Base-by-base conservation (phyloP, 1,140 invertebrate species). In the Aphaenogaster ashmeadi region DNA sequence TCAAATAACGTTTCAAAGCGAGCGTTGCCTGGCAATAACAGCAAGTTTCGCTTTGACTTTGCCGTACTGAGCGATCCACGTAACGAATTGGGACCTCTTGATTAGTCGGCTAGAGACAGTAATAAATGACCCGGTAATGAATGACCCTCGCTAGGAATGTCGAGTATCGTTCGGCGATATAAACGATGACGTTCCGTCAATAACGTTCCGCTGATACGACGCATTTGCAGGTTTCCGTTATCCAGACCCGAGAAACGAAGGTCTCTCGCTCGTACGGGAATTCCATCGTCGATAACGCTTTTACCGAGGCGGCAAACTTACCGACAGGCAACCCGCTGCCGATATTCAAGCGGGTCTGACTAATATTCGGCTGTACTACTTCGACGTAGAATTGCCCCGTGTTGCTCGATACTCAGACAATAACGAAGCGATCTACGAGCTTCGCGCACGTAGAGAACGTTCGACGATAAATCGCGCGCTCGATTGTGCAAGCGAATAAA, bases 151-250 rank as follows among this genome's bases (percentile, higher is more conserved):
- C 0, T 21, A n/a, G 27, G 27, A 72, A 60, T 36, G 33, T 84
- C 41, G 54, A 84, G 54, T 84, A 84, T 62, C 80, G n/a, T n/a
- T 60, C 1, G 33, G 44, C 54, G 69, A 84, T 75, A 69, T 69
- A 69, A 47, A 75, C 54, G 52, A 62, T 36, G 18, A 50, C n/a
- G 58, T 5, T 36, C 21, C 27, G 41, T 44, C 54, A 83, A 50
- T 84, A 54, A 54, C n/a, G 18, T 74, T 47, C 41, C 33, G 58
- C n/a, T 47, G 67, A 44, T 74, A 60, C 52, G 8, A 74, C 18
- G 47, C 52, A 18, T 47, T 47, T 47, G 11, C 27, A 44, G 13
- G 7, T 60, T 47, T 44, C 67, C 56, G 27, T 72, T 47, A 58
- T 74, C 38, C 27, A 13, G 7, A 15, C 47, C 9, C 21, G 50